phyloP scores from a whole-genome alignment of 2,888 invertebrate species.

The Lutraria lutraria region DNA sequence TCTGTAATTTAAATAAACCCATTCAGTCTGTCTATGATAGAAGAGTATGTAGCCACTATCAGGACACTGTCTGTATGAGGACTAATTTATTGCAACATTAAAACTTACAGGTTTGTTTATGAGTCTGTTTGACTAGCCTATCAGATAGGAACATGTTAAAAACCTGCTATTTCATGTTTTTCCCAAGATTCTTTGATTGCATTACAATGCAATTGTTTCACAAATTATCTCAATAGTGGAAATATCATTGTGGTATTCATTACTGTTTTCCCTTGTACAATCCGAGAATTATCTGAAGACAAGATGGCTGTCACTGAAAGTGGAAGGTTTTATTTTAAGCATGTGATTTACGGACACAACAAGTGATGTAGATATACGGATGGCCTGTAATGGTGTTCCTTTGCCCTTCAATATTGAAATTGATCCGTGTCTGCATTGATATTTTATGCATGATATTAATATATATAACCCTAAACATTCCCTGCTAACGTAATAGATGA shows the following conservation, averaged over 20 bases:
- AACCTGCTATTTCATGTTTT: constrained; percentile 10
- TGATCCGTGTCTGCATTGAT: constrained; percentile 24
- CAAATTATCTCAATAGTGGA: not conserved
- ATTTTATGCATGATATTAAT: constrained; percentile 30
- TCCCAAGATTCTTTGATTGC: constrained; percentile 2
- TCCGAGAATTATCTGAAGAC: constrained; percentile 10
- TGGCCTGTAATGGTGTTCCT: constrained; percentile 9
- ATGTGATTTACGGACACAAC: constrained; percentile 14
- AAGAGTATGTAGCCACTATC: constrained; percentile 23
- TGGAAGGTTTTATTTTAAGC: constrained; percentile 10
- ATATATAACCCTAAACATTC: constrained; percentile 25
- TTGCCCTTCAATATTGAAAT: constrained; percentile 28
- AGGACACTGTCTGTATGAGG: constrained; percentile 25
- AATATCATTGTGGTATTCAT: not conserved
- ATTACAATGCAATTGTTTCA: constrained; percentile 8
- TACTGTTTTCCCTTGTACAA: constrained; percentile 3
- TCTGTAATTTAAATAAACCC: constrained; percentile 47
- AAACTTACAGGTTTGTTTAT: constrained; percentile 14
- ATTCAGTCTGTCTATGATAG: constrained; percentile 30
- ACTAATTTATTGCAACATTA: constrained; percentile 36
- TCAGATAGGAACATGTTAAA: constrained; percentile 16
- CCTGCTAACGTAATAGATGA: constrained; percentile 7
- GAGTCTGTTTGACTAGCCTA: constrained; percentile 6
- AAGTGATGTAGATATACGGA: constrained; percentile 15
- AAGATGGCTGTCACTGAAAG: constrained; percentile 6